These are phyloP conservation scores for Coranthus polyacanthus DNA, from an alignment of 2,797 vertebrate species.

Conservation along the genomic window DNA sequence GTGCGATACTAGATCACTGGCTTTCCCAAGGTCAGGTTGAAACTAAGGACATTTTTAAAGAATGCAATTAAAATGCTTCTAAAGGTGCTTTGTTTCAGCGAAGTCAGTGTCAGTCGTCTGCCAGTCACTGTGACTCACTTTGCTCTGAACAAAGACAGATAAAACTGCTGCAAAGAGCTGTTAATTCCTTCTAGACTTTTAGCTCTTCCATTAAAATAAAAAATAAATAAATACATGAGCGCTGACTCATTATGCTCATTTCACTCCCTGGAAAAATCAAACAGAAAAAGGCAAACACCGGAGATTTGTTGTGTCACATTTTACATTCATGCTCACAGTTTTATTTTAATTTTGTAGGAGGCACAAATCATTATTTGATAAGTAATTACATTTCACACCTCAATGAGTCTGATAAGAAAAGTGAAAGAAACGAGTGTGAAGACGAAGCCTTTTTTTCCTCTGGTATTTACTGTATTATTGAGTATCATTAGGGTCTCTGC, in stretches of 20 bases:
- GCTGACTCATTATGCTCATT: constrained; percentile 19
- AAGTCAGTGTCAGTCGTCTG: not conserved
- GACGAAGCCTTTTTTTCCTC: no score
- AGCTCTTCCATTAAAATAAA: not conserved
- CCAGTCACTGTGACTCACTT: constrained; percentile 25
- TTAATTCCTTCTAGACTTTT: not conserved
- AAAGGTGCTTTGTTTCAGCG: not conserved
- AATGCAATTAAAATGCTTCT: not conserved
- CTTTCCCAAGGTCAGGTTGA: no score
- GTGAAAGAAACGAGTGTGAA: no score
- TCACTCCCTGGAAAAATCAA: not conserved
- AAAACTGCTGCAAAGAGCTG: constrained; percentile 11
- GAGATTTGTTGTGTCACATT: no score
- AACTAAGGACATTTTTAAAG: not conserved
- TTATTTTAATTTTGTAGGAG: no score
- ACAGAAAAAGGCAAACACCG: no score
- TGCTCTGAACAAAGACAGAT: constrained; percentile 26
- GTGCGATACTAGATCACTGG: no score
- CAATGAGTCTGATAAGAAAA: no score
- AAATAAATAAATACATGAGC: not conserved
- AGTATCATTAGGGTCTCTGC: not conserved
- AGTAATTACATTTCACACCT: no score
- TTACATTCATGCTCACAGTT: no score
- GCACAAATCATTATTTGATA: no score
- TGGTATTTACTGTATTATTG: no score